These are phyloP conservation scores for Silurus aristotelis DNA, from an alignment of 2,797 vertebrate genomes.

Conservation along the genomic window DNA sequence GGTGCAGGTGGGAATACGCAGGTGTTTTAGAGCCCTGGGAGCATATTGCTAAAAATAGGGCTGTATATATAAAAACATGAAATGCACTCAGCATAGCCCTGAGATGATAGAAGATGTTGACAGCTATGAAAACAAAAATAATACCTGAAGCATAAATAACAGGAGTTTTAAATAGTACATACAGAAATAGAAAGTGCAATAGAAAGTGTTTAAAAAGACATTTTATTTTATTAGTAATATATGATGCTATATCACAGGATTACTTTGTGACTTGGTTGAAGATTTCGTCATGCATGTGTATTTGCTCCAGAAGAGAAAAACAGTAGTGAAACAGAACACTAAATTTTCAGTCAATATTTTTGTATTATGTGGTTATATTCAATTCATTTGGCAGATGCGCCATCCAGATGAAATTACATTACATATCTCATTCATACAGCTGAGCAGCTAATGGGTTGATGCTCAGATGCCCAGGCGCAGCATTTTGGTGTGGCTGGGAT, in stretches of 20 bases:
- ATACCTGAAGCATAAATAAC: neutral
- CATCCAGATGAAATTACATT: too few species aligned
- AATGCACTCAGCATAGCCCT: neutral
- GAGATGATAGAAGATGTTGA: neutral
- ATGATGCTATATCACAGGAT: neutral
- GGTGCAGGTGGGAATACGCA: neutral
- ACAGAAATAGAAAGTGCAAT: neutral
- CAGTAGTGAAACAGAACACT: neutral
- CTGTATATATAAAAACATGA: conserved; percentile 6
- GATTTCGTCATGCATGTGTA: neutral
- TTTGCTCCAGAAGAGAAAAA: neutral
- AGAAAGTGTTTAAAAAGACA: too few species aligned
- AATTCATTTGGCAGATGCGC: too few species aligned
- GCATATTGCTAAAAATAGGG: conserved; percentile 3
- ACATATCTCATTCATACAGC: too few species aligned
- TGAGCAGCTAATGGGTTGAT: too few species aligned
- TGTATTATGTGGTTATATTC: neutral
- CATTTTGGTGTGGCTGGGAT: too few species aligned
- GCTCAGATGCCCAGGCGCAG: too few species aligned
- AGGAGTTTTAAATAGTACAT: neutral
- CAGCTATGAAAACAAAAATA: neutral
- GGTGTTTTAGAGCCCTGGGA: neutral
- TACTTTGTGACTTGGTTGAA: neutral
- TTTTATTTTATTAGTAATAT: too few species aligned
- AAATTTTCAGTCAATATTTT: neutral